Base-by-base conservation (phyloP, 2,888 invertebrate genomes). In the Melikaiella ostensackeni region DNA sequence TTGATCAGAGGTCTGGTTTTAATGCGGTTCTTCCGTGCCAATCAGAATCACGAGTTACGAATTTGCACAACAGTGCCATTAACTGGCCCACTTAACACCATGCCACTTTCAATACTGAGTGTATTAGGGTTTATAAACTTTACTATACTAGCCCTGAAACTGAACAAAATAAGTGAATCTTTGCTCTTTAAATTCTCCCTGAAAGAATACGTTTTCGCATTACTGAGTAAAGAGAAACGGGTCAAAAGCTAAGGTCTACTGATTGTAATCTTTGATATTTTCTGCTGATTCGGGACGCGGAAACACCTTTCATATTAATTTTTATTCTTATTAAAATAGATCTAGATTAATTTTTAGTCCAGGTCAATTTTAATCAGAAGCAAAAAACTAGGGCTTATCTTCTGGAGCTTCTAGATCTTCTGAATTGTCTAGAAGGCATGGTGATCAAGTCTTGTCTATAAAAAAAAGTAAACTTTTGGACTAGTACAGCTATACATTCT, bases 71-170 rank as follows among this genome's bases (percentile, higher is more conserved):
- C 70, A 70, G 70, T 70, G n/a, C 70, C 70, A 50, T 50, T 30
- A 55, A 70, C 70, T 70, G 70, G 70, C 70, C 70, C 33, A 70
- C 46, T 79, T 77, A 80, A 80, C 80, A 81, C 81, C 81, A 81
- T 81, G 81, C 80, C 81, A 80, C 76, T 81, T 77, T 78, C 74
- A 80, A 79, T 80, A 77, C 75, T 81, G 63, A 64, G 74, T 74
- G 75, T 78, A 80, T 79, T 75, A 64, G 46, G 46, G 66, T 75
- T 77, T 80, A 77, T 77, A 82, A 70, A 70, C 50, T 70, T 46
- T 70, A 70, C 50, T 70, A 70, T 70, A 70, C 70, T 70, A 70
- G 70, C 70, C 70, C 70, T 70, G 70, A 46, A 70, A 33, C 42
- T 42, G 42, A 64, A 64, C 24, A 70, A 70, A 70, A 70, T 70